phyloP scores from a whole-genome alignment of 2,113 vertebrate genomes.

The Scartelaos histophorus region DNA sequence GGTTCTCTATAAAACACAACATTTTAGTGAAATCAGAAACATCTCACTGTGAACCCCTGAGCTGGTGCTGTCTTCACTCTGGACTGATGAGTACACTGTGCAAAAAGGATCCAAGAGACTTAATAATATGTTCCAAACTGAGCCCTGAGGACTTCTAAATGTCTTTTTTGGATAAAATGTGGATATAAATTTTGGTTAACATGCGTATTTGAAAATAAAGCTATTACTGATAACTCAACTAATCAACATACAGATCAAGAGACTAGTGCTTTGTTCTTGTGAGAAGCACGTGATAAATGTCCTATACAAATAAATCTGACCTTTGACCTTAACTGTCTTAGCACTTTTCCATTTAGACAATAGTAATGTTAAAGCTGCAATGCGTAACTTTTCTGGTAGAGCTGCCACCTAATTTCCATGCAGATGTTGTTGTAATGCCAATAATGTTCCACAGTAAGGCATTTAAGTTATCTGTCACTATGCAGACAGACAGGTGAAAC shows the following conservation, averaged over 20 bases:
- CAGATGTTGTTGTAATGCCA: too few species aligned
- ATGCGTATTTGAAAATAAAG: not conserved
- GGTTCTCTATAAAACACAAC: not conserved
- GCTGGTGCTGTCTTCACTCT: not conserved
- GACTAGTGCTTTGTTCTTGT: not conserved
- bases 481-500: too few species aligned
- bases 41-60: not conserved
- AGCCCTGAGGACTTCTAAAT: not conserved
- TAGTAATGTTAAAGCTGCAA: too few species aligned
- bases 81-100: not conserved
- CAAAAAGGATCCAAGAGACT: conserved; percentile 1
- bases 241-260: not conserved
- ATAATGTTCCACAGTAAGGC: too few species aligned
- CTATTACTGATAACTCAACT: not conserved
- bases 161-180: not conserved
- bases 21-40: not conserved
- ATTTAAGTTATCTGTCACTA: too few species aligned
- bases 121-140: not conserved
- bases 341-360: too few species aligned
- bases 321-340: too few species aligned
- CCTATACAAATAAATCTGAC: too few species aligned
- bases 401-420: too few species aligned
- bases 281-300: too few species aligned
- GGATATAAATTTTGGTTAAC: not conserved
- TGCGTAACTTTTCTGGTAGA: too few species aligned